Evolutionary conservation across 1,140 invertebrate genomes (phyloP).

Genomic region (Danaus plexippus): DNA sequence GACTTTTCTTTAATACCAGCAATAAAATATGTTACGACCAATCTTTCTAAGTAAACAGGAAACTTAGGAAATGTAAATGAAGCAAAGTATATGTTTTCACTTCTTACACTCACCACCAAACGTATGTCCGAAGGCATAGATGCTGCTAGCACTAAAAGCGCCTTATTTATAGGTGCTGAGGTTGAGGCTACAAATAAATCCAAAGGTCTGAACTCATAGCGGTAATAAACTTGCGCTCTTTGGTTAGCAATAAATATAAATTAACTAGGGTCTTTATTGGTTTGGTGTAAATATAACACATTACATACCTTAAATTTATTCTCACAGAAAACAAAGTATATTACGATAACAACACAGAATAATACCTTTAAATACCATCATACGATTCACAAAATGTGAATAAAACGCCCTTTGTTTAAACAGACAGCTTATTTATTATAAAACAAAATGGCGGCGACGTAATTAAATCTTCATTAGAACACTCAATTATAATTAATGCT

Average conservation of each 20-base stretch:
- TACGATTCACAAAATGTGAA: too few relatives aligned
- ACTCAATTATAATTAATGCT: conserved; percentile 15
- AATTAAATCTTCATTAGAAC: conserved; percentile 16
- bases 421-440: conserved; percentile 2
- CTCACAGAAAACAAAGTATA: conserved; percentile 6
- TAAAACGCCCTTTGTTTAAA: too few relatives aligned
- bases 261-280: conserved; percentile 21
- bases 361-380: too few relatives aligned
- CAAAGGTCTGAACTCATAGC: conserved; percentile 24
- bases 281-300: conserved; percentile 8
- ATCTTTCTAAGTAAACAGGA: too few relatives aligned
- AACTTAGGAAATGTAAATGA: too few relatives aligned
- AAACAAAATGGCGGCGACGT: conserved; percentile 11
- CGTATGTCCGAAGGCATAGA: neutral
- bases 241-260: conserved; percentile 46
- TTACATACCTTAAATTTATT: conserved; percentile 3
- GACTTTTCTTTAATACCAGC: too few relatives aligned
- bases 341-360: too few relatives aligned
- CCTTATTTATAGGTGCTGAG: conserved; percentile 38
- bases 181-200: conserved; percentile 38
- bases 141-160: conserved; percentile 18
- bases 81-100: too few relatives aligned
- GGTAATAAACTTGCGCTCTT: conserved; percentile 37
- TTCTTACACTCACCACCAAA: too few relatives aligned
- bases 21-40: too few relatives aligned